Evolutionary conservation across 2,797 vertebrate species (phyloP).

Genomic region (Danio jaintianensis): DNA sequence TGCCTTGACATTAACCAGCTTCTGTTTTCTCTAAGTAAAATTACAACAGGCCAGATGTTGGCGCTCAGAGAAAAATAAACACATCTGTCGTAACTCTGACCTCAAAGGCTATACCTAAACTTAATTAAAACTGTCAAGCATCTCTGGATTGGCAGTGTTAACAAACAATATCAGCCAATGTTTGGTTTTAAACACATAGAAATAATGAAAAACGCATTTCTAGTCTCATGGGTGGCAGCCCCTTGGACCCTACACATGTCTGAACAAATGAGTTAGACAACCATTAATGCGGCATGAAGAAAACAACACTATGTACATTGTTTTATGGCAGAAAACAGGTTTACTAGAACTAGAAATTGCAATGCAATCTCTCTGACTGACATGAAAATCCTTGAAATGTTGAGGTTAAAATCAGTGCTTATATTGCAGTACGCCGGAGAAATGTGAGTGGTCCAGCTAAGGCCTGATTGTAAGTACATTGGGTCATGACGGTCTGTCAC

Average conservation of each 20-base stretch:
- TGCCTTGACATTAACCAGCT: not conserved
- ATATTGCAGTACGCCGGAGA: not conserved
- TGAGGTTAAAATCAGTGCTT: not conserved
- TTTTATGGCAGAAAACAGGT: not conserved
- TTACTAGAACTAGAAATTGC: not conserved
- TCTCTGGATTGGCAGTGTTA: not conserved
- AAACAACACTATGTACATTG: not conserved
- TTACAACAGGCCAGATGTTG: not conserved
- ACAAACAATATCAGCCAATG: not conserved
- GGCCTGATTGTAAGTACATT: conserved; percentile 1
- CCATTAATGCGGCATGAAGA: not conserved
- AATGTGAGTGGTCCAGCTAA: not conserved
- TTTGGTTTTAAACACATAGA: conserved; percentile 8
- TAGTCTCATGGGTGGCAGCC: not conserved
- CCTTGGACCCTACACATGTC: not conserved
- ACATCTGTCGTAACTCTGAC: not conserved
- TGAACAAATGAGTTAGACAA: not conserved
- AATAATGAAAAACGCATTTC: not conserved
- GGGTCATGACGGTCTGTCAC: not conserved
- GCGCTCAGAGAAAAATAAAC: not conserved
- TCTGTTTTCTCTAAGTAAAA: too few species aligned
- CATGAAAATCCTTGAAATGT: not conserved
- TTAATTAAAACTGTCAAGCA: not conserved
- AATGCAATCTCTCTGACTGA: not conserved
- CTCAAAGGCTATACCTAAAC: not conserved